A percentile compares a stretch with the other conserved stretches of the same genome.
phyloP scores from a whole-genome alignment of 2,113 vertebrate species.

The Bubalus kerabau region DNA sequence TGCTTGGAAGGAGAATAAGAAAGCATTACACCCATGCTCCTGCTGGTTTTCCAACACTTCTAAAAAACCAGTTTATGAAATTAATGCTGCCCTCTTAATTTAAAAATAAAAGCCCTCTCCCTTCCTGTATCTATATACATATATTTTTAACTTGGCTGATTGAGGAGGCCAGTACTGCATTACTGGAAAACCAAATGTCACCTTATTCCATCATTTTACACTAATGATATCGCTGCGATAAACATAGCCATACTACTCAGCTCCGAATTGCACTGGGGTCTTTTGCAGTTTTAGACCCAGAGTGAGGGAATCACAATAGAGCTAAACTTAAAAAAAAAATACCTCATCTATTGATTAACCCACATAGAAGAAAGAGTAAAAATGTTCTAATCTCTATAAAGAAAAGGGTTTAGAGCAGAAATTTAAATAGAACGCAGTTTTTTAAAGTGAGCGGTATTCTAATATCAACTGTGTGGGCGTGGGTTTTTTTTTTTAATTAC shows the following conservation, averaged over 20 bases:
- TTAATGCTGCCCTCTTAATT: constrained; percentile 66
- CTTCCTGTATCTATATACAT: not conserved
- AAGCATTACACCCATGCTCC: constrained; percentile 41
- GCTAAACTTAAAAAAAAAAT: constrained; percentile 50
- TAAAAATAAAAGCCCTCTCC: constrained; percentile 51
- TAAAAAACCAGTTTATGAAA: constrained; percentile 75
- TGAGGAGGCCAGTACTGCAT: constrained; percentile 41
- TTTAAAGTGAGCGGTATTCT: constrained; percentile 57
- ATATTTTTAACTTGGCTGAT: constrained; percentile 50
- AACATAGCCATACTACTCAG: not conserved
- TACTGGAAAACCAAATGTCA: constrained; percentile 56
- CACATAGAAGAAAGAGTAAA: not conserved
- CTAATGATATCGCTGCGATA: not conserved
- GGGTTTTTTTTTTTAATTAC: constrained; percentile 80
- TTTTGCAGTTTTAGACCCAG: not conserved
- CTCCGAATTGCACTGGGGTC: not conserved
- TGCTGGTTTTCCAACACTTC: constrained; percentile 61
- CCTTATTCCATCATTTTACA: constrained; percentile 51
- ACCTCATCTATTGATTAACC: not conserved
- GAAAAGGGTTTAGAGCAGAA: constrained; percentile 29
- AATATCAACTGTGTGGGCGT: constrained; percentile 29
- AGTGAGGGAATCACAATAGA: not conserved
- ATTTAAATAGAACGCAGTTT: constrained; percentile 55
- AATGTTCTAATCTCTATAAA: constrained; percentile 10
- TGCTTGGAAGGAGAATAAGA: constrained; percentile 67